Percentiles rank a stretch among this genome's conserved stretches.
Evolutionary conservation across 2,113 vertebrate species (phyloP).

Genomic region (Cryptoleucopteryx plumbea): DNA sequence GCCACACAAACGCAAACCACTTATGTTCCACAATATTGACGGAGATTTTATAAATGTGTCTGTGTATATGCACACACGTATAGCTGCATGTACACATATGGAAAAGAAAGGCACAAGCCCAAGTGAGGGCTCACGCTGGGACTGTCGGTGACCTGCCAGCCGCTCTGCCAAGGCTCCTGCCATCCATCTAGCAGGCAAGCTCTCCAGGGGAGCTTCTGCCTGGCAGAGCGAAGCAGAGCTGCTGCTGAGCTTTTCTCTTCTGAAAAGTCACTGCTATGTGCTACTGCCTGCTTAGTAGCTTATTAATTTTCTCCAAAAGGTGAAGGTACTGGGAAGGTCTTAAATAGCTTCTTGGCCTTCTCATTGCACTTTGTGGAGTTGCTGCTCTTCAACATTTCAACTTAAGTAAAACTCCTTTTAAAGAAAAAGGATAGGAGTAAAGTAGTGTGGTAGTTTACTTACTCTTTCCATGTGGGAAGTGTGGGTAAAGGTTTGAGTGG

Average conservation of each 20-base stretch:
- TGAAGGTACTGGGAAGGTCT: neutral
- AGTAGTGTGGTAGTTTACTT: neutral
- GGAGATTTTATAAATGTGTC: neutral
- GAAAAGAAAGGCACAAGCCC: neutral
- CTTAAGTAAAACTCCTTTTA: neutral
- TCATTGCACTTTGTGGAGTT: neutral
- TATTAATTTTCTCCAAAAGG: neutral
- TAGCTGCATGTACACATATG: fast-evolving
- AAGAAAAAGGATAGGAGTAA: neutral
- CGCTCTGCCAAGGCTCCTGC: neutral
- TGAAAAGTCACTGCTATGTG: neutral
- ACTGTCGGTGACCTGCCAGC: neutral
- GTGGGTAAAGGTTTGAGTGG: neutral
- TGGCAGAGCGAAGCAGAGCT: neutral
- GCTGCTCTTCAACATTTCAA: neutral
- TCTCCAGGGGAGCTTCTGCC: neutral
- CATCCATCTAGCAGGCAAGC: neutral
- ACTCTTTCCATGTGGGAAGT: neutral
- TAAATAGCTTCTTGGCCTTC: neutral
- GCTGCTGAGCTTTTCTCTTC: neutral
- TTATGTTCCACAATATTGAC: too few relatives aligned
- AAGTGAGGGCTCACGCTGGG: fast-evolving
- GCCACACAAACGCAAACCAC: too few relatives aligned
- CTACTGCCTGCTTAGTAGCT: neutral
- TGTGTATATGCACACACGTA: neutral